These are phyloP conservation scores for Hydractinia symbiolongicarpus DNA, from an alignment of 30 jellyfish, hydroid and myxozoan species.

Conservation along the genomic window DNA sequence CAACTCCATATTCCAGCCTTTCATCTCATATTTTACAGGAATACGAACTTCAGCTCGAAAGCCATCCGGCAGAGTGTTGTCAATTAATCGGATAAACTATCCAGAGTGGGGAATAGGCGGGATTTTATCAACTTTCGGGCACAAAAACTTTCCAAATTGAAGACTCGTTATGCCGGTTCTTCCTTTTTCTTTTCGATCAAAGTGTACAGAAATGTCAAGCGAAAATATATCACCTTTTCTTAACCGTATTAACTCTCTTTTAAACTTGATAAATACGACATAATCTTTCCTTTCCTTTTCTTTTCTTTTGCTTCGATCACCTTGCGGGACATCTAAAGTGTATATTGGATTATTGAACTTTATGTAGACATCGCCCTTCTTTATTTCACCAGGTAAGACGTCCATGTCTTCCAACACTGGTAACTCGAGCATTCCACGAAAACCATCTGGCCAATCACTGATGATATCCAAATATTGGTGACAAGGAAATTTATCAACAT, in stretches of 20 bases:
- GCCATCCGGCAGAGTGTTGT: neutral
- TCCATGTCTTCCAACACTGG: neutral
- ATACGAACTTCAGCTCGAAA: neutral
- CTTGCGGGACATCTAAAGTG: neutral
- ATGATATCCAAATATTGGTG: neutral
- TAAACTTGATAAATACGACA: neutral
- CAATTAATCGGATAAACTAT: neutral
- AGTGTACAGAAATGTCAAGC: neutral
- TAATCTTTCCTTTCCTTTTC: neutral
- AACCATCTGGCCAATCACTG: conserved; percentile 1
- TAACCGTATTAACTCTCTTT: neutral
- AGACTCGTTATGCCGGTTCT: neutral
- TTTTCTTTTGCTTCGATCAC: no score
- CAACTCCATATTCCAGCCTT: neutral
- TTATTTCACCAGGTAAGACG: neutral
- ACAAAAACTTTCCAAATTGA: neutral
- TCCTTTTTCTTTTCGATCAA: neutral
- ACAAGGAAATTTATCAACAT: conserved; percentile 2
- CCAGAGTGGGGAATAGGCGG: neutral
- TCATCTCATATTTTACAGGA: neutral
- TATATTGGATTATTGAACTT: neutral
- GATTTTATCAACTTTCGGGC: neutral
- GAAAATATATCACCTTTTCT: neutral
- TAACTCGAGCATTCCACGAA: neutral
- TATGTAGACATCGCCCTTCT: neutral